Base-by-base conservation (phyloP, 1,140 invertebrate species). In the Dysdera silvatica region DNA sequence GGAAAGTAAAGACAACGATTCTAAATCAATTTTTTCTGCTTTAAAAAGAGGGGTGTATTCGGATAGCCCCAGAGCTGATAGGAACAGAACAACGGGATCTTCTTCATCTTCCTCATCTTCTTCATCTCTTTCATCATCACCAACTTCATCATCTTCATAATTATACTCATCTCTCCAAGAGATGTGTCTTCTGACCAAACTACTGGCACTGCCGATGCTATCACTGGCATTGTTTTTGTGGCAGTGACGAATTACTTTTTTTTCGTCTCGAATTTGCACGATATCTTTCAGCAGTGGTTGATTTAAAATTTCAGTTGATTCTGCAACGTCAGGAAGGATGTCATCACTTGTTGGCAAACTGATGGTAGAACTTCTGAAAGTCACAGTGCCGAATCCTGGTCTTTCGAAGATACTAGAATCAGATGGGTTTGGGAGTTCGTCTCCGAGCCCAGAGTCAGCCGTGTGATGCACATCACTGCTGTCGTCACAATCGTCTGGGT, bases 11-110 rank as follows among this genome's bases (percentile, higher is more conserved):
- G 94, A 87, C 12, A 97, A 75, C 0, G 92, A 86, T 47, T 95
- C 88, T 62, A 97, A 77, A 78, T 97, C 93, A 31, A 97, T 91
- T 75, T 92, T 87, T 74, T 96, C 91, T 52, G 86, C 84, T 43
- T 87, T 82, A 70, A 98, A 91, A 67, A 80, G 81, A 61, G 78
- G 79, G 69, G 85, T 77, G 72, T 88, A 91, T 64, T 88, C 84
- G 0, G 80, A 78, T 0, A 93, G 75, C 2, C 87, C 87, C 76
- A 84, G 84, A 0, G 89, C 87, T 12, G 85, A 85, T 18, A 98
- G 79, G 74, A 97, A 96, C 16, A 67, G 14, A 20, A 52, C 49
- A 1, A 67, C 31, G 0, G 53, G 59, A 18, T 63, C 47, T 2
- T 51, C 33, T 2, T 51, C 31, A 1, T 23, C 26, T 4, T 31